Evolutionary conservation across 2,113 vertebrate genomes (phyloP).

Genomic region (Plecotus auritus): DNA sequence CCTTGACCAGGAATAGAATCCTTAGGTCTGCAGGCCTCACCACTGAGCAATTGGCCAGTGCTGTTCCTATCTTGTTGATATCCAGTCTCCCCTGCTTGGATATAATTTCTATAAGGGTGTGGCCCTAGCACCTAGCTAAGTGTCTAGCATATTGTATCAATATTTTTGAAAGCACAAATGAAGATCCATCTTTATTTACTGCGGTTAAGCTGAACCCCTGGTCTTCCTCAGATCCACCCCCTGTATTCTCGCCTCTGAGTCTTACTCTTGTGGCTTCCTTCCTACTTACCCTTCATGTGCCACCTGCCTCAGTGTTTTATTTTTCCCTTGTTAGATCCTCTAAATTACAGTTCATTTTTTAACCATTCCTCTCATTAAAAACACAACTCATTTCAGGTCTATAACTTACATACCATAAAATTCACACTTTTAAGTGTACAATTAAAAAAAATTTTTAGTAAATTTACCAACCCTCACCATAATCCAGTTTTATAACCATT

Average conservation of each 20-base stretch:
- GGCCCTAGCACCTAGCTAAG: background rate
- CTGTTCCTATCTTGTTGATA: background rate
- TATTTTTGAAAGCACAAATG: background rate
- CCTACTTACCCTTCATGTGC: background rate
- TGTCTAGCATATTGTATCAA: accelerated
- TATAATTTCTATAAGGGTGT: background rate
- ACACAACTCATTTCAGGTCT: background rate
- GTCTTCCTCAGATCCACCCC: background rate
- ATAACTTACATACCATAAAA: background rate
- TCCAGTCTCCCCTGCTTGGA: background rate
- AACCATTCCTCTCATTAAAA: background rate
- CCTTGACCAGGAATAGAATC: no score
- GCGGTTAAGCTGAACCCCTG: no score
- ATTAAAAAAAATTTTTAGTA: background rate
- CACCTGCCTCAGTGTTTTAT: background rate
- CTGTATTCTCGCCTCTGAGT: background rate
- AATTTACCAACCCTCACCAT: background rate
- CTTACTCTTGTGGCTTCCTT: background rate
- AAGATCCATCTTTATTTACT: background rate
- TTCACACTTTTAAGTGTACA: background rate
- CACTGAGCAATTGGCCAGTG: no score
- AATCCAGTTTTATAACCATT: background rate
- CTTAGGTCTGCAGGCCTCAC: no score
- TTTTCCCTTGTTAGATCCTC: background rate
- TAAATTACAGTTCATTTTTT: background rate